Conservation (phyloP, 1,140 invertebrate genomes). For the Drosophila nikananu region DNA sequence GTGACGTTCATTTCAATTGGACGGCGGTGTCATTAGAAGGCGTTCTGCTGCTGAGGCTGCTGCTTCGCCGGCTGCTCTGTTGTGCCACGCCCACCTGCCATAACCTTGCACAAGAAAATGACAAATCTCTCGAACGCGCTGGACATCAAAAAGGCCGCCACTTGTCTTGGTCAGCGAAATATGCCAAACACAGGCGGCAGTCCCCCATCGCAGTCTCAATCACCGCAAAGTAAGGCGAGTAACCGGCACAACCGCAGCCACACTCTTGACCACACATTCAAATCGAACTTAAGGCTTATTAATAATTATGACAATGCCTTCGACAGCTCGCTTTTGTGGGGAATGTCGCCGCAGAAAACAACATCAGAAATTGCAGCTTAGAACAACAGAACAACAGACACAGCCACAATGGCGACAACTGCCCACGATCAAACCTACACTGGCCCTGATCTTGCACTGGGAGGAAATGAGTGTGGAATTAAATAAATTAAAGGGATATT, state of each 20-base stretch:
- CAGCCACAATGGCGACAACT: constrained; percentile 66
- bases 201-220: constrained; percentile 25
- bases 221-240: constrained; percentile 10
- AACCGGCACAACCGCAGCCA: constrained; percentile 7
- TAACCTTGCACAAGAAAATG: constrained; percentile 49
- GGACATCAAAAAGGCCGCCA: constrained; percentile 63
- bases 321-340: constrained; percentile 39
- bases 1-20: constrained; percentile 66
- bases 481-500: not conserved
- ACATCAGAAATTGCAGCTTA: constrained; percentile 15
- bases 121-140: constrained; percentile 51
- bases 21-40: constrained; percentile 56
- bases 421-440: constrained; percentile 55
- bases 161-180: constrained; percentile 22
- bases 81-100: constrained; percentile 37
- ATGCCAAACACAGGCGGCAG: constrained; percentile 37
- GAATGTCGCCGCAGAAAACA: constrained; percentile 57
- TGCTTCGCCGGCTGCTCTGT: not conserved
- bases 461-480: not conserved
- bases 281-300: constrained; percentile 61
- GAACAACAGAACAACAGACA: constrained; percentile 7
- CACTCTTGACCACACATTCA: constrained; percentile 74
- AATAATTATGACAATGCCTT: constrained; percentile 77
- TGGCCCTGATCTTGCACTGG: constrained; percentile 16
- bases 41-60: constrained; percentile 11